phyloP scores from a whole-genome alignment of 2,113 vertebrate species.

The Phycodurus eques region DNA sequence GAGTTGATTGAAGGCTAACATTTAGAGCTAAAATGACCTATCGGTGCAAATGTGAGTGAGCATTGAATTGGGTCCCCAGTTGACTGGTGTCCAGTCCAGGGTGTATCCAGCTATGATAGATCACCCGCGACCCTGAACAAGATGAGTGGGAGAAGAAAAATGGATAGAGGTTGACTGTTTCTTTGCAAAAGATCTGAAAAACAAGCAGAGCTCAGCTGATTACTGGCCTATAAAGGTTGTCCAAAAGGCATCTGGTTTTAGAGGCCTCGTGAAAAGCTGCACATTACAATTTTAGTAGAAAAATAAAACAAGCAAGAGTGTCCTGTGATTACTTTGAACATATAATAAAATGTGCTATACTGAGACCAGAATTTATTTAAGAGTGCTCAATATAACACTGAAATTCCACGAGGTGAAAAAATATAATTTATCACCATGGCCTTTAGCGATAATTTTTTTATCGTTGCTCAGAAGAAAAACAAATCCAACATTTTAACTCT shows the following conservation, averaged over 20 bases:
- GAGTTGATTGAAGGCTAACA: too few species aligned
- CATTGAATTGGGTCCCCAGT: background rate
- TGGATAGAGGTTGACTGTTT: background rate
- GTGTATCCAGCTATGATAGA: background rate
- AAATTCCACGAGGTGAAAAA: background rate
- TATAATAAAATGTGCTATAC: background rate
- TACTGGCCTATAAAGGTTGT: conserved; percentile 8
- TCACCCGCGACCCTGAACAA: background rate
- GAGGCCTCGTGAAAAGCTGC: conserved; percentile 1
- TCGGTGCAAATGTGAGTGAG: too few species aligned
- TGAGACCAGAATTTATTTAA: background rate
- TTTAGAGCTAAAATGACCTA: too few species aligned
- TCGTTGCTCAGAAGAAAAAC: background rate
- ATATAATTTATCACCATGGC: background rate
- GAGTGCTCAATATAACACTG: background rate
- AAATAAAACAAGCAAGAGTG: conserved; percentile 1
- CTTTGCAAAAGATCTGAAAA: background rate
- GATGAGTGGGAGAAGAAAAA: background rate
- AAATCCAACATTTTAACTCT: background rate
- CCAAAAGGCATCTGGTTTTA: conserved; percentile 6
- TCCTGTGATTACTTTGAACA: background rate
- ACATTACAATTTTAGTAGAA: background rate
- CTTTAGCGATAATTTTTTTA: background rate
- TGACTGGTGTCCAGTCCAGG: background rate
- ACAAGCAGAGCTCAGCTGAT: background rate